Percentiles rank a stretch among this genome's conserved stretches.
These are phyloP conservation scores for Anser brachyrhynchus DNA, from an alignment of 2,113 vertebrate species.

Conservation along the genomic window DNA sequence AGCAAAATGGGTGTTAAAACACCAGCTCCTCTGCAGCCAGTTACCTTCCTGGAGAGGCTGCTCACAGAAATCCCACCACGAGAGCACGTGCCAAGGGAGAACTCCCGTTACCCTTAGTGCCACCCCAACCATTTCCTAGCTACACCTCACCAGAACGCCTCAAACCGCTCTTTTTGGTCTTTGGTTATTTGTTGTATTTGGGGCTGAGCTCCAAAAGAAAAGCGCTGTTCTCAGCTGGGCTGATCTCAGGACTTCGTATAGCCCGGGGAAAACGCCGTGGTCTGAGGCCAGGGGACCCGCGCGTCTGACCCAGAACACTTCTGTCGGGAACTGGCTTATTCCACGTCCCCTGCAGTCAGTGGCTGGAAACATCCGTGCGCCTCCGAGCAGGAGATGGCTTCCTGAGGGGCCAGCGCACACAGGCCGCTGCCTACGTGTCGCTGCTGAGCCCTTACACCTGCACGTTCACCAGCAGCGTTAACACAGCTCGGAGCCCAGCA, in stretches of 20 bases:
- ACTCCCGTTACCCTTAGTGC: neutral
- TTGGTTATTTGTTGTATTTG: neutral
- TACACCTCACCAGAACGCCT: neutral
- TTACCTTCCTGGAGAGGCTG: neutral
- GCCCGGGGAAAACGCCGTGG: neutral
- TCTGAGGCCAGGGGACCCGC: neutral
- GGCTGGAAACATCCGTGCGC: neutral
- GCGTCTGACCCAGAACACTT: neutral
- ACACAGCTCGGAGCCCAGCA: neutral
- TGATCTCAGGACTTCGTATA: neutral
- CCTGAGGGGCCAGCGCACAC: neutral
- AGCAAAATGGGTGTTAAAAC: neutral
- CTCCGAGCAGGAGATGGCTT: neutral
- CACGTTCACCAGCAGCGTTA: fast-evolving
- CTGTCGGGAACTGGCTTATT: neutral
- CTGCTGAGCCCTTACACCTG: neutral
- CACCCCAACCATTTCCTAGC: neutral
- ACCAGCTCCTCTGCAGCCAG: neutral
- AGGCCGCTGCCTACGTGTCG: neutral
- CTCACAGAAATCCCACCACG: neutral
- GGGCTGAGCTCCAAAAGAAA: neutral
- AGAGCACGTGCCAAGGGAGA: neutral
- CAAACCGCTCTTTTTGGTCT: neutral
- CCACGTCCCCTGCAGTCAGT: neutral
- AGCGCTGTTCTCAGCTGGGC: neutral